Base-by-base conservation (phyloP, 2,888 invertebrate genomes). In the Ischnus inquisitorius region DNA sequence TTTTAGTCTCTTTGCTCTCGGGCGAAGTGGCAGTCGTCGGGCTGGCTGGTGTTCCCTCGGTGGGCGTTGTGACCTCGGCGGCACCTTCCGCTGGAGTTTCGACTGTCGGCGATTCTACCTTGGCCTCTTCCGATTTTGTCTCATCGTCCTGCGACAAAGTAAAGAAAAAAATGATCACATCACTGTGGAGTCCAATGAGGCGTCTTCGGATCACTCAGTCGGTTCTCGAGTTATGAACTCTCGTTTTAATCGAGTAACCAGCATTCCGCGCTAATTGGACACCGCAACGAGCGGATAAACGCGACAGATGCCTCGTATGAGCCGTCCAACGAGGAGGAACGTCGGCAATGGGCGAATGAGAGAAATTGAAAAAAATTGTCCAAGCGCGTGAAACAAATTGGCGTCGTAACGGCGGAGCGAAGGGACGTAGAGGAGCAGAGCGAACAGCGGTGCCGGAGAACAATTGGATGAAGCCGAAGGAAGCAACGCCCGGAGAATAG, bases 1-100 rank as follows among this genome's bases (percentile, higher is more conserved):
- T 93, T 90, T 93, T 93, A 79, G 90, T 86, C 87, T 93, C 93
- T 89, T 92, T 93, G 87, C 88, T 92, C n/a, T 93, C 92, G 79
- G 93, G 93, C 60, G 93, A 91, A 54, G 91, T 90, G 84, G 89
- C 90, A 82, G 90, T 85, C 65, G 90, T 91, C 57, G 92, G 90
- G 87, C 90, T 91, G 60, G 92, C 90, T 68, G 92, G 89, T 85
- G 89, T 90, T 41, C 86, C 90, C 84, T 93, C 93, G 85, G 92
- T 93, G 76, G 93, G 93, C 86, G 93, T 92, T 80, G 93, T 93
- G 88, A 89, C 92, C 88, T 93, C 91, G 48, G 88, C 91, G 60
- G 88, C 90, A 83, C 87, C 89, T 88, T 92, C 93, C 85, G 90
- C 86, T 48, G 90, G 87, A 82, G 91, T 87, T 71, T 93, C 92